Conservation (phyloP, 2,113 vertebrate genomes). For the Trogon melanurus region DNA sequence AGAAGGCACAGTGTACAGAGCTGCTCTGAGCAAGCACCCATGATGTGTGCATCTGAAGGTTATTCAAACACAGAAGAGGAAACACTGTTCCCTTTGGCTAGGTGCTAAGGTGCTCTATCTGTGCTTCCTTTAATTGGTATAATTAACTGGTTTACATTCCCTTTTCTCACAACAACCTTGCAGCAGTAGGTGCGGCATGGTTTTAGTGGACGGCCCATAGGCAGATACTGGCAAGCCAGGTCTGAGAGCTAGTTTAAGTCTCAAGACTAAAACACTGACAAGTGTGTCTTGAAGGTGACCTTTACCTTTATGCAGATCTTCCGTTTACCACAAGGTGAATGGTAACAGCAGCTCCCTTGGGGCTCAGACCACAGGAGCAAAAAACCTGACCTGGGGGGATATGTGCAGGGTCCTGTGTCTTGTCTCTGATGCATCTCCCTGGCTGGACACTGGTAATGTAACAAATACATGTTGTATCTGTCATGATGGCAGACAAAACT, state of each 20-base stretch:
- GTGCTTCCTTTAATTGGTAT: constrained; percentile 9
- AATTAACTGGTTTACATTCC: constrained; percentile 11
- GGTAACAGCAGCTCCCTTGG: not conserved
- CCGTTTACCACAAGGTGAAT: not conserved
- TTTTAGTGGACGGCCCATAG: not conserved
- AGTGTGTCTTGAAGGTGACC: not conserved
- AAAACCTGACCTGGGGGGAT: not conserved
- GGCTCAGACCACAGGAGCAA: accelerated
- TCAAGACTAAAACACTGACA: not conserved
- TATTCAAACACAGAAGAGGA: constrained; percentile 51
- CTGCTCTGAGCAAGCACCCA: not conserved
- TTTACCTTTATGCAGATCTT: not conserved
- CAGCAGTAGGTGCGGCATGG: not conserved
- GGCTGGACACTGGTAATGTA: not conserved
- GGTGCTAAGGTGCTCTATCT: not conserved
- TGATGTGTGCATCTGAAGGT: not conserved
- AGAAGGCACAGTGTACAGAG: not conserved
- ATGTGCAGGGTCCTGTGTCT: not conserved
- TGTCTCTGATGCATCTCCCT: not conserved
- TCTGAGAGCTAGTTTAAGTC: not conserved
- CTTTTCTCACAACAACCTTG: not conserved
- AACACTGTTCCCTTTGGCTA: constrained; percentile 27
- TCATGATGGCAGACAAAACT: not conserved
- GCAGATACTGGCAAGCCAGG: not conserved
- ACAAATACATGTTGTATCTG: not conserved